These are phyloP conservation scores for Volucella inanis DNA, from an alignment of 2,888 invertebrate species.

Conservation along the genomic window DNA sequence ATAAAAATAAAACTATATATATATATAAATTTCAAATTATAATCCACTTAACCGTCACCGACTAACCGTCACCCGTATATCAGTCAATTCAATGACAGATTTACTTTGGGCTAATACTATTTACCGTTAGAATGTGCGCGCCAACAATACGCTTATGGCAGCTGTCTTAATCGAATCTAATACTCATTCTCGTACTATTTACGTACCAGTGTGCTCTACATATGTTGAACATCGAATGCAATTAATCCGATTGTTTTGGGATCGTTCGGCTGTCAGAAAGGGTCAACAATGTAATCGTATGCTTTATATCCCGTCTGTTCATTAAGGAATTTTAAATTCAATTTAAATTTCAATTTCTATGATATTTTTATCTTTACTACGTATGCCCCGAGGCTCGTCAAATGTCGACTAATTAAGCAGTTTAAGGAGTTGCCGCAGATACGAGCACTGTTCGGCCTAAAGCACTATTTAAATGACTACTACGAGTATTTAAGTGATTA, in stretches of 20 bases:
- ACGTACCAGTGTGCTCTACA: constrained; percentile 21
- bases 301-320: neutral
- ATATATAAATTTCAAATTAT: constrained; percentile 52
- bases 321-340: constrained; percentile 41
- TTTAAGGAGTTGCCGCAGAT: constrained; percentile 16
- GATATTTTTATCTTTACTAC: no score
- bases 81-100: constrained; percentile 62
- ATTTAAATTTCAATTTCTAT: neutral
- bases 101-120: constrained; percentile 31
- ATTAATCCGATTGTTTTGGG: constrained; percentile 23
- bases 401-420: constrained; percentile 50
- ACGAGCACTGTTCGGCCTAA: no score
- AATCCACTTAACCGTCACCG: constrained; percentile 61
- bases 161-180: constrained; percentile 44
- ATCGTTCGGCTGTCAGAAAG: constrained; percentile 10
- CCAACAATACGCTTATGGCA: constrained; percentile 28
- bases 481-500: no score
- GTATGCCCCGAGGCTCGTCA: constrained; percentile 17
- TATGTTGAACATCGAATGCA: neutral
- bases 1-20: constrained; percentile 22
- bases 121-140: constrained; percentile 34
- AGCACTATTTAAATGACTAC: no score
- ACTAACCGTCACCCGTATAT: constrained; percentile 33
- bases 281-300: no score
- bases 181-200: constrained; percentile 2